These are phyloP conservation scores for Gymnodraco acuticeps DNA, from an alignment of 2,797 vertebrate species.

Conservation along the genomic window DNA sequence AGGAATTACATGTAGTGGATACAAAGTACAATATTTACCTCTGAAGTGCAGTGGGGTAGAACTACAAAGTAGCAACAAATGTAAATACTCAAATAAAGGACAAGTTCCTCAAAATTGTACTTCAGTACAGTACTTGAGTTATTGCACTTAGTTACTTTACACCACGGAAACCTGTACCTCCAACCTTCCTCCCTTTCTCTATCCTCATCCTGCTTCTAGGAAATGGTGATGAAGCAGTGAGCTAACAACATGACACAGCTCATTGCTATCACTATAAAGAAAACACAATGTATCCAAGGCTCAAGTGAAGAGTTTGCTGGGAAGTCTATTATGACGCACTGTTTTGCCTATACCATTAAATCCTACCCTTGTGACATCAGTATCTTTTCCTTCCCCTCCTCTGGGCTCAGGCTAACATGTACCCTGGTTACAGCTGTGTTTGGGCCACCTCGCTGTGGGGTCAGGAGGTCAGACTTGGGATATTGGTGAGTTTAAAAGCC, in stretches of 20 bases:
- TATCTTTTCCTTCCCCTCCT: slow-evolving; percentile 15
- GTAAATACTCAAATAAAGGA: too few relatives aligned
- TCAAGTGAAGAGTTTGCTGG: not conserved
- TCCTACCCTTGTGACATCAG: slow-evolving; percentile 12
- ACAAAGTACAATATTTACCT: too few relatives aligned
- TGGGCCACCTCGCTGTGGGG: slow-evolving; percentile 61
- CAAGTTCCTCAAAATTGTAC: too few relatives aligned
- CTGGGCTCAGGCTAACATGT: slow-evolving; percentile 1
- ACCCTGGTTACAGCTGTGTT: slow-evolving; percentile 84
- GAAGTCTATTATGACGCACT: slow-evolving; percentile 5
- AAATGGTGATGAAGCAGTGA: not conserved
- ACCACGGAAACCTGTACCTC: not conserved
- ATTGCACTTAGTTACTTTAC: too few relatives aligned
- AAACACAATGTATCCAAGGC: not conserved
- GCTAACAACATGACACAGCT: slow-evolving; percentile 24
- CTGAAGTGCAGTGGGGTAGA: too few relatives aligned
- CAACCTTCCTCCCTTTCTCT: not conserved
- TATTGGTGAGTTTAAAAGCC: slow-evolving; percentile 65
- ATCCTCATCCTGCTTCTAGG: not conserved
- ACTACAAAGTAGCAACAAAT: too few relatives aligned
- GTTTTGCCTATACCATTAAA: slow-evolving; percentile 8
- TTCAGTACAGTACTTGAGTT: too few relatives aligned
- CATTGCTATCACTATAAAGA: slow-evolving; percentile 3
- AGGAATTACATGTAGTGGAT: too few relatives aligned
- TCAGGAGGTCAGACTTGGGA: slow-evolving; percentile 66